Evolutionary conservation across 2,888 invertebrate genomes (phyloP), one percentile per base, ranked within the genome.

Genomic region (Coremacera marginata): DNA sequence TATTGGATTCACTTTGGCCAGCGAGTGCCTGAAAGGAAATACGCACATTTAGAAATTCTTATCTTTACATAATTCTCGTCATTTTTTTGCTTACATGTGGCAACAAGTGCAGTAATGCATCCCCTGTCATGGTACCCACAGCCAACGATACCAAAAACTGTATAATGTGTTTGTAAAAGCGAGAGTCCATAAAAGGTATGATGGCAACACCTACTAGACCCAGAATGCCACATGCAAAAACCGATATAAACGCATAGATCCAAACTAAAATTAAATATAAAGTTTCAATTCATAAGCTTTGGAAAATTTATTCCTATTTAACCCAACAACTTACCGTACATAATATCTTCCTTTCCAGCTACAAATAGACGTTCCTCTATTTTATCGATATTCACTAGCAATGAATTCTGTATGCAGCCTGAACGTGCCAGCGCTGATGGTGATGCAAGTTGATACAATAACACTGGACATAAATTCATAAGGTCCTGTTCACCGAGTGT

Each of bases 141-240:
- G 98, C 98, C 81, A 98, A 90, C 0, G 98, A 97, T 3, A 98
- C 96, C 79, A 98, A 91, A 89, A 97, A 97, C 89, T 98, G 97
- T 73, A 98, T 91, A 49, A 98, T 90, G 82, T 96, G 95, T 84
- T 97, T 95, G 88, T 97, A 98, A 88, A 95, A 96, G 19, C 92
- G 92, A 83, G 94, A 93, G 88, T 95, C 95, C 95, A 98, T 96
- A 57, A 96, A 93, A 0, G 98, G 98, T 84, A 98, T 96, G 8
- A 97, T 95, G 5, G 94, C 95, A 14, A 98, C 95, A 2, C 97
- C 96, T 16, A 96, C 90, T 60, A 98, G 90, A 11, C 98, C 98
- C 83, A 96, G 95, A 5, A 96, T 92, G 85, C 96, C 96, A 81
- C 97, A 97, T 34, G 95, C 91, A 8, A 95, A 88, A 82, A 98